A percentile compares a stretch with the other conserved stretches of the same genome.
Conservation (phyloP, 2,888 invertebrate genomes). For the Platerodrilus igneus region DNA sequence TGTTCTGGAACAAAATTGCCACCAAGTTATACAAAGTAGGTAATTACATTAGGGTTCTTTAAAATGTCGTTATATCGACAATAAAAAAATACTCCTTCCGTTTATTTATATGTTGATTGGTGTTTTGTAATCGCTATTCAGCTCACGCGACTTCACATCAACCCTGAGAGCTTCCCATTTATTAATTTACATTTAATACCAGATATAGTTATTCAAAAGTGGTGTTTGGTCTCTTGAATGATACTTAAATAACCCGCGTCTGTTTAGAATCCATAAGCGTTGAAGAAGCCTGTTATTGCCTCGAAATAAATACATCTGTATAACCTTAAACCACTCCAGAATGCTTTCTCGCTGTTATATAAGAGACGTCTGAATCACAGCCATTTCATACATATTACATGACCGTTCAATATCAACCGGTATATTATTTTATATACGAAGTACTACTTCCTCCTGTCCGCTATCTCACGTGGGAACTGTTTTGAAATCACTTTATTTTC, state of each 20-base stretch:
- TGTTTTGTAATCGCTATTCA: no score
- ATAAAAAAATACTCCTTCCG: no score
- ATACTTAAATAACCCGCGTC: no score
- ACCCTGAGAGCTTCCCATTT: no score
- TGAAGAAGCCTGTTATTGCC: slow-evolving; percentile 8
- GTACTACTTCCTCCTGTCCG: slow-evolving; percentile 22
- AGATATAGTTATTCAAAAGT: no score
- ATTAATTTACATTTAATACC: no score
- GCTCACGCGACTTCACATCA: no score
- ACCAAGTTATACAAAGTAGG: no score
- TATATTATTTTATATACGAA: slow-evolving; percentile 26
- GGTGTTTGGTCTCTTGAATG: not conserved
- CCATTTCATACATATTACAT: slow-evolving; percentile 31
- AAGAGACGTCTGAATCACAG: slow-evolving; percentile 24
- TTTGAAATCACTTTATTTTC: slow-evolving; percentile 20
- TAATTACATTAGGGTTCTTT: no score
- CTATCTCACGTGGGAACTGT: slow-evolving; percentile 22
- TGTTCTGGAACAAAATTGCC: no score
- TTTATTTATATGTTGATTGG: no score
- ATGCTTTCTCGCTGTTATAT: slow-evolving; percentile 24
- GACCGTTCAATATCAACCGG: slow-evolving; percentile 30
- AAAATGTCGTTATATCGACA: no score
- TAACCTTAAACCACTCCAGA: slow-evolving; percentile 22
- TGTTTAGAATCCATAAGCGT: slow-evolving; percentile 5
- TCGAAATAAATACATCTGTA: slow-evolving; percentile 19